Evolutionary conservation across 2,888 invertebrate genomes (phyloP).

Genomic region (Dasysyrphus tricinctus): DNA sequence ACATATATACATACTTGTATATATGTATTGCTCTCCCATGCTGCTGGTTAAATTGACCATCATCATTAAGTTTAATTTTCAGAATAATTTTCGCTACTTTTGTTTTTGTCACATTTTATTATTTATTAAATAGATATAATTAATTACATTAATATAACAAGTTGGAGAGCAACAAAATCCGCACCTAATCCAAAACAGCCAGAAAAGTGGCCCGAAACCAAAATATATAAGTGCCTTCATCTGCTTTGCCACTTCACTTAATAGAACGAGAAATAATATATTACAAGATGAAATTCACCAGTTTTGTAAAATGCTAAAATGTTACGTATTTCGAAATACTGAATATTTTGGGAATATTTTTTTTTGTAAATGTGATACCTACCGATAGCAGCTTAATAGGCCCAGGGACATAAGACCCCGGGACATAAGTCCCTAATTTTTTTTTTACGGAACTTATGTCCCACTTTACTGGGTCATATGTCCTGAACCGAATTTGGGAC

Average conservation of each 20-base stretch:
- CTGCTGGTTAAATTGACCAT: slow-evolving; percentile 67
- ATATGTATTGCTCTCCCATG: not conserved
- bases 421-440: no score
- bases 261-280: not conserved
- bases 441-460: no score
- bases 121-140: slow-evolving; percentile 75
- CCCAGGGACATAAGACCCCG: no score
- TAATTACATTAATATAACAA: slow-evolving; percentile 76
- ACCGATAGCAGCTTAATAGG: no score
- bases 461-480: no score
- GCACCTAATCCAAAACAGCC: slow-evolving; percentile 36
- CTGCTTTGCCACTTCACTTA: slow-evolving; percentile 40
- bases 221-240: slow-evolving; percentile 48
- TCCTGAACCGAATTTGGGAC: no score
- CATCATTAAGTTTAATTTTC: slow-evolving; percentile 76
- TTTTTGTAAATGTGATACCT: no score
- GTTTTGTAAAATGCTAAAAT: not conserved
- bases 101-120: slow-evolving; percentile 78
- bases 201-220: slow-evolving; percentile 57
- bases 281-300: slow-evolving; percentile 2
- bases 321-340: no score
- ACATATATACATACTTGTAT: not conserved
- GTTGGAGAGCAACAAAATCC: slow-evolving; percentile 3
- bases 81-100: slow-evolving; percentile 76
- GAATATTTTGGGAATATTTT: no score